Evolutionary conservation across 2,113 vertebrate species (phyloP), one percentile per base, ranked within the genome.

Genomic region (Sminthopsis crassicaudata): DNA sequence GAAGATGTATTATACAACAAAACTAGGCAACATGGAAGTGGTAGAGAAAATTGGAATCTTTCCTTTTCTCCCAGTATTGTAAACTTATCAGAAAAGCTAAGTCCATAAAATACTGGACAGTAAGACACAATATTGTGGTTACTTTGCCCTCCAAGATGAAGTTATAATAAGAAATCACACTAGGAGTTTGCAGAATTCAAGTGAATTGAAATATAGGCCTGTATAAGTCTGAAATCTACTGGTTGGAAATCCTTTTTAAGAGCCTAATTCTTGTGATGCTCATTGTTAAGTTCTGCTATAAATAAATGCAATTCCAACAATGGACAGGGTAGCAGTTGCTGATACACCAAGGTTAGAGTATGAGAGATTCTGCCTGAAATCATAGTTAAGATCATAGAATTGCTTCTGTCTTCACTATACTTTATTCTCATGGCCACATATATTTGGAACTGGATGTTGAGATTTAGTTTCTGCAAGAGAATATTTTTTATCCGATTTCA

Each of bases 141-240:
- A 19, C 42, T 92, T 92, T 67, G 76, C 7, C 88, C 22, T 60
- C 55, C 36, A 5, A 89, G 60, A 89, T 53, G 90, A 96, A 97
- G 52, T 30, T 91, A 89, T 91, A 88, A 26, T 93, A 23, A 95
- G 93, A 97, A 96, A 25, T 93, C 93, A 76, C 90, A 90, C 5
- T 22, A 96, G 42, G 9, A 53, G 53, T 96, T 95, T 91, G 88
- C 30, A 95, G 91, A 96, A 96, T 91, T 51, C 92, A 57, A 91
- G 92, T 95, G 53, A 97, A 54, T 91, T 95, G 24, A 96, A 97
- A 91, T 93, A 53, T 84, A 30, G 24, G 53, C 88, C 52, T 96
- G 53, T 51, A 25, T 67, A 92, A 97, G 96, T 98, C 67, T 51
- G 91, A 96, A 92, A 96, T 95, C 27, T 96, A 88, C 52, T 97